phyloP scores from a whole-genome alignment of 1,140 invertebrate genomes.

The Conus ventricosus region DNA sequence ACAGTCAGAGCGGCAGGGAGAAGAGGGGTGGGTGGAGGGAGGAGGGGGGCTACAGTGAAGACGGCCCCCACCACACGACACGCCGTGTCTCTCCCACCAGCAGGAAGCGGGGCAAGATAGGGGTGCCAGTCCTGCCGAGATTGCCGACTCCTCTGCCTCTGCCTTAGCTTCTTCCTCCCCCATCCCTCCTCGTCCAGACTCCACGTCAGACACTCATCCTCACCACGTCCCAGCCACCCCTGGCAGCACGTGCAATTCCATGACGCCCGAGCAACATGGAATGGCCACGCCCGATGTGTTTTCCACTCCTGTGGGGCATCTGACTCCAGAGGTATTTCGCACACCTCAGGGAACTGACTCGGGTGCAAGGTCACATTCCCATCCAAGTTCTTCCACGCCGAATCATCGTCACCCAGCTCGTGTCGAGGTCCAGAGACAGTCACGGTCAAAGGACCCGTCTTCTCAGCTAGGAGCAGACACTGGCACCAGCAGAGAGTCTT shows the following conservation, averaged over 20 bases:
- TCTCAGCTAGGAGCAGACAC: not conserved
- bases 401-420: too few relatives aligned
- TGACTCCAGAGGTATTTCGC: not conserved
- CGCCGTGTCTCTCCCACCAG: constrained; percentile 29
- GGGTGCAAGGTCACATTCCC: not conserved
- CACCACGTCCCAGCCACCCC: not conserved
- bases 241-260: too few relatives aligned
- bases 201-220: too few relatives aligned
- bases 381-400: not conserved
- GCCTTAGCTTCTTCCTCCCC: not conserved
- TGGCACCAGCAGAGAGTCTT: not conserved
- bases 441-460: not conserved
- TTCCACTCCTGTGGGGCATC: not conserved
- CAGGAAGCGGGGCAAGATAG: constrained; percentile 8
- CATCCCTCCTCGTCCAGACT: not conserved
- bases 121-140: not conserved
- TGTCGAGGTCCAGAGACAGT: not conserved
- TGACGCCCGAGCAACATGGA: not conserved
- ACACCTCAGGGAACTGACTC: not conserved
- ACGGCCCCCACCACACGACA: constrained; percentile 1
- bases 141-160: constrained; percentile 27
- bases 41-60: not conserved
- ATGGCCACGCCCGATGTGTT: not conserved
- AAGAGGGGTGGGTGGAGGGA: not conserved
- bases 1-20: not conserved